Evolutionary conservation across 2,113 vertebrate species (phyloP), one percentile per base, ranked within the genome.

Genomic region (Epinephelus cyanopodus): DNA sequence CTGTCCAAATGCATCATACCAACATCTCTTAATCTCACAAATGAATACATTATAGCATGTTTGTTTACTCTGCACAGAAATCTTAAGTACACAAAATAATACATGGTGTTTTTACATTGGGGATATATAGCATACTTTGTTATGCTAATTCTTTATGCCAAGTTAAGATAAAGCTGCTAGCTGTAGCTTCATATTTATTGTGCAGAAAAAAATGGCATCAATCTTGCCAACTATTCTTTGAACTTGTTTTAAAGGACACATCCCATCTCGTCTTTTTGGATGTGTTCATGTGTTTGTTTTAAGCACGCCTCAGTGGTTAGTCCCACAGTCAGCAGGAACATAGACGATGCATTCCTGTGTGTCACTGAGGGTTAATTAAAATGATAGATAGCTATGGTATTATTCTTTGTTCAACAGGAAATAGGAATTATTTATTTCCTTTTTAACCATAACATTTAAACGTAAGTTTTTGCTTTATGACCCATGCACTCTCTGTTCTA

Each of bases 331-430:
- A 73, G 50, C 66, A 75, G 15, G 39, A 64, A 37, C 47, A 39
- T 21, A n/a, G 14, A 68, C 47, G 62, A 12, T 64, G 27, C 61
- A 29, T 80, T 73, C 53, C 57, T 54, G 18, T 14, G 19, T 68
- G 60, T 83, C 65, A 52, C 48, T 37, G 48, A 47, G 18, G 9
- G 48, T 79, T 77, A 72, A 77, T 77, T 72, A 70, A 63, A 77
- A 65, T 86, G 74, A 88, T 82, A 1, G 57, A 74, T 62, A 23
- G 58, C 2, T 19, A 17, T 53, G 11, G 45, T 62, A 14, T 77
- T 83, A 63, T 74, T 72, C 48, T 63, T 63, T 29, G 33, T 74
- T 77, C 17, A 1, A 54, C 61, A 74, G 71, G 58, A 65, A 58
- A 18, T 27, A 12, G n/a, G 19, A 14, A 17, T 61, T 75, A 42